Conservation (phyloP, 2,888 invertebrate genomes). For the Cryptocephalus moraei region DNA sequence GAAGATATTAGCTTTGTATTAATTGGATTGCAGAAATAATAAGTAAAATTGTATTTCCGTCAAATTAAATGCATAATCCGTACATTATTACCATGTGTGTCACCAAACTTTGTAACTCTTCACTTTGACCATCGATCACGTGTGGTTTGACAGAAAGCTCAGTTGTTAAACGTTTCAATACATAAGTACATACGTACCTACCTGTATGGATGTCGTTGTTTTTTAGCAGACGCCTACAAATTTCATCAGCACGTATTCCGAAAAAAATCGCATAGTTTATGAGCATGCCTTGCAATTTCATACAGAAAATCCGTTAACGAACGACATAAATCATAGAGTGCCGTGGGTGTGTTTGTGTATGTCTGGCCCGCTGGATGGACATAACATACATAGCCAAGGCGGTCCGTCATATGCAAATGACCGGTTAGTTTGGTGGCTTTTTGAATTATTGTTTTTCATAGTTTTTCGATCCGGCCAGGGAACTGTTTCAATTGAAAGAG, state of each 20-base stretch:
- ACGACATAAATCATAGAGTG: conserved; percentile 20
- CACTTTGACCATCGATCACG: too few relatives aligned
- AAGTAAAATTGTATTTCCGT: too few relatives aligned
- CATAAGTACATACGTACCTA: too few relatives aligned
- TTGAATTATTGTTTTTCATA: not conserved
- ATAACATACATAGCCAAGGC: conserved; percentile 15
- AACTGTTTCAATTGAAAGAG: too few relatives aligned
- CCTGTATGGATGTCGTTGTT: too few relatives aligned
- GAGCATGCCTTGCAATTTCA: conserved; percentile 3
- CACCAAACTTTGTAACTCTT: too few relatives aligned
- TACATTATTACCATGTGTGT: too few relatives aligned
- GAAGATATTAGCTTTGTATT: too few relatives aligned
- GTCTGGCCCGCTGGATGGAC: conserved; percentile 2
- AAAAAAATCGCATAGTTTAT: not conserved
- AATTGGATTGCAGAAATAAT: too few relatives aligned
- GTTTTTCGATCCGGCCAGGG: not conserved
- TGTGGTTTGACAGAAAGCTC: too few relatives aligned
- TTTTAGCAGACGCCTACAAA: not conserved
- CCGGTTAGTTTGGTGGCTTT: conserved; percentile 1
- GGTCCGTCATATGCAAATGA: conserved; percentile 17
- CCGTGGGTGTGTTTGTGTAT: conserved; percentile 16
- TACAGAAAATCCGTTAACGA: conserved; percentile 19
- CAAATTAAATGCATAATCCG: too few relatives aligned
- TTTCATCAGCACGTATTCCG: not conserved
- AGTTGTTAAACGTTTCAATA: too few relatives aligned